Evolutionary conservation across 92 coral and sea anemone species (phyloP), one percentile per base, ranked within the genome.

Genomic region (Siderastrea siderea): DNA sequence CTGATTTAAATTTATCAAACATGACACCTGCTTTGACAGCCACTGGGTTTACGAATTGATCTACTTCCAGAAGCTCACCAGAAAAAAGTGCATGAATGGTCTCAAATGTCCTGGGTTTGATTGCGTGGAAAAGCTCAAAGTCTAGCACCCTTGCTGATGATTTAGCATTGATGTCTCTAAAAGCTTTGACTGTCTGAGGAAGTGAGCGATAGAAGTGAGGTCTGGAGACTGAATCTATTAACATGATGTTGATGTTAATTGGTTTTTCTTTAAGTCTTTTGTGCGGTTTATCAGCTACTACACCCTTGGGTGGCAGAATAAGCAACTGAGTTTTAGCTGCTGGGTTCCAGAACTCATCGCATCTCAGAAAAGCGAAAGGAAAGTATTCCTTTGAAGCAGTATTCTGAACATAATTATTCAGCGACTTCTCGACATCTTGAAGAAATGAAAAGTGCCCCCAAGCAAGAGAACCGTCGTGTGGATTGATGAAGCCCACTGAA

Each of bases 161-260:
- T 55, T 86, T 83, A 1, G 71, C 64, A 45, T 86, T 86, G 7
- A 93, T 90, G 62, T 69, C 66, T 52, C 90, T 86, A 44, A 96
- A 88, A 11, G 93, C 81, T 73, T 88, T 81, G n/a, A 94, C 86
- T 26, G 96, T 96, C 58, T 88, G 85, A 45, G 96, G 97, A 0
- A 96, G 84, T 9, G 99, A 96, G 48, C 99, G 90, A 80, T 94
- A 94, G 72, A 96, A 94, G 68, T 96, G 97, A 64, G 97, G 93
- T 80, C 99, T 86, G 2, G 99, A 90, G 68, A 96, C 96, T 16
- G 99, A 93, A 61, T 96, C 95, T 6, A 94, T 55, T 7, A 94
- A 86, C 7, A 96, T 82, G 58, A 96, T 89, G 69, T 96, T 96
- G 50, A 96, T 80, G 77, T 96, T 96, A n/a, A 96, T 85, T 9